phyloP scores from a whole-genome alignment of 2,888 invertebrate genomes.

The Helobdella robusta region DNA sequence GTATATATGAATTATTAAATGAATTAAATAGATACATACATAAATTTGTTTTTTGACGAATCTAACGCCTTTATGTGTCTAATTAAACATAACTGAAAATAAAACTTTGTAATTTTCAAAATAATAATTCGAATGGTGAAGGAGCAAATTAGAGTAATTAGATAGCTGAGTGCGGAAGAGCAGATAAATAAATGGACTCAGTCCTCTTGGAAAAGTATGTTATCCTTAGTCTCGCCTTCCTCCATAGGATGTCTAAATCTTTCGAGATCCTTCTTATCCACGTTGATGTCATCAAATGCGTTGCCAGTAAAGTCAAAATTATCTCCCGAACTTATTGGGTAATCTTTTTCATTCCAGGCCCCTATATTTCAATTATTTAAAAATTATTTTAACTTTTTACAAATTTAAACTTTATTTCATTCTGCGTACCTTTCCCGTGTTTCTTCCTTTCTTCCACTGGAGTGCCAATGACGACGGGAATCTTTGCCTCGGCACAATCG shows the following conservation, averaged over 20 bases:
- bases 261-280: constrained; percentile 26
- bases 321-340: constrained; percentile 14
- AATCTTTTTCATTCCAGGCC: constrained; percentile 18
- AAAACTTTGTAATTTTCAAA: too few relatives aligned
- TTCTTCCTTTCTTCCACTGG: not conserved
- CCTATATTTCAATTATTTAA: constrained; percentile 5
- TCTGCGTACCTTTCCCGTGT: constrained; percentile 6
- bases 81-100: too few relatives aligned
- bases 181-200: not conserved
- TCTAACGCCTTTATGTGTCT: too few relatives aligned
- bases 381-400: too few relatives aligned
- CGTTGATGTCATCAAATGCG: constrained; percentile 11
- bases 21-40: too few relatives aligned
- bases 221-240: constrained; percentile 32
- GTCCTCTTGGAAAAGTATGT: constrained; percentile 32
- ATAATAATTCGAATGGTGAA: too few relatives aligned
- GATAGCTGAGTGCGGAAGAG: too few relatives aligned
- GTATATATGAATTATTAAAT: too few relatives aligned
- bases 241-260: constrained; percentile 33
- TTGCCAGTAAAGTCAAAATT: constrained; percentile 4
- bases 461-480: constrained; percentile 43
- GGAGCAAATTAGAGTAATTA: too few relatives aligned
- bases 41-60: too few relatives aligned
- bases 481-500: constrained; percentile 39
- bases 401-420: too few relatives aligned